Percentiles rank a stretch among this genome's conserved stretches.
Conservation (phyloP, 2,113 vertebrate species). For the Reinhardtius hippoglossoides region DNA sequence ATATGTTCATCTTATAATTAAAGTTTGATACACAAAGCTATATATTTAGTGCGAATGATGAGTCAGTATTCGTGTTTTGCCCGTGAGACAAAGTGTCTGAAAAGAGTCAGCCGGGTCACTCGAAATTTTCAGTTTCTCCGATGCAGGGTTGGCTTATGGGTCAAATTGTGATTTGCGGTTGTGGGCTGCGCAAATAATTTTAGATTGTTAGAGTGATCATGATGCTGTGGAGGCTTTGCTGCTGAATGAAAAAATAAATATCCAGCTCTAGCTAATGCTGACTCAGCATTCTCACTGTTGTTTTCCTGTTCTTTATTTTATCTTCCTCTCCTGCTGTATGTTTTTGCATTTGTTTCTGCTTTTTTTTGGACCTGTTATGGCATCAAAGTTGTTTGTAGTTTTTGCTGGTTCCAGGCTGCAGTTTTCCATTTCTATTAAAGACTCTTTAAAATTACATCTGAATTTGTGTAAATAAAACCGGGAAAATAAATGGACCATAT, state of each 20-base stretch:
- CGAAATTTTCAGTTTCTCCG: neutral
- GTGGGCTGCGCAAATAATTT: neutral
- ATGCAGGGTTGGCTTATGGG: too few species aligned
- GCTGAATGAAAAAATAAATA: neutral
- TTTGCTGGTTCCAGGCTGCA: conserved; percentile 19
- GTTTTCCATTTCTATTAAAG: conserved; percentile 65
- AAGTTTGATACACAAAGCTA: conserved; percentile 41
- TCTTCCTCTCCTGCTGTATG: neutral
- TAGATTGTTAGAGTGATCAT: neutral
- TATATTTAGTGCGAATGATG: neutral
- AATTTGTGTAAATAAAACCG: conserved; percentile 13
- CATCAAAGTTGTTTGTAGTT: conserved; percentile 21
- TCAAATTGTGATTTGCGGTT: neutral
- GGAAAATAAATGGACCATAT: neutral
- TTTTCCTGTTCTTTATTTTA: neutral
- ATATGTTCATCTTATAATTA: conserved; percentile 25
- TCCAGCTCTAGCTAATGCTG: neutral
- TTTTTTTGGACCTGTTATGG: neutral
- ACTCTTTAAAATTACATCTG: conserved; percentile 44
- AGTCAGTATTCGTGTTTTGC: neutral
- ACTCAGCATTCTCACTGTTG: neutral
- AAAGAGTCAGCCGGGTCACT: neutral
- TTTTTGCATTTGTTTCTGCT: conserved; percentile 17
- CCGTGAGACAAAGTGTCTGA: too few species aligned
- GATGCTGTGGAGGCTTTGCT: neutral